Evolutionary conservation across 2,888 invertebrate genomes (phyloP), one percentile per base, ranked within the genome.

Genomic region (Phrixothrix hirtus): DNA sequence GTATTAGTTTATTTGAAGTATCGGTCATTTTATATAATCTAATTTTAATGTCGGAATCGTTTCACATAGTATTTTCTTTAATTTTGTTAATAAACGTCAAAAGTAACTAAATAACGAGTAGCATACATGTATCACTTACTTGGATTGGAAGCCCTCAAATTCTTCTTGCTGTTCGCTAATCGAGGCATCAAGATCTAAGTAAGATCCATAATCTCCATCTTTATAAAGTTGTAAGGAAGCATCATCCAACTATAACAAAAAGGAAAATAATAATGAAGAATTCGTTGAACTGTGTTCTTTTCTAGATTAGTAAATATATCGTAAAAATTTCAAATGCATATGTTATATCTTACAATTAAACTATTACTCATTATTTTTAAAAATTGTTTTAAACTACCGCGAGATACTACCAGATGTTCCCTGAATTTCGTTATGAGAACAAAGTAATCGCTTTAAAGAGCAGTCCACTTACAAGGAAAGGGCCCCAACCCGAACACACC

Each of bases 121-220:
- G 12, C 2, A 16, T 25, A 21, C 12, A 13, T n/a, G 7, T 26
- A 38, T 21, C 56, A 80, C 87, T 86, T 78, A 96, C 95, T 89
- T 95, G 72, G 91, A 87, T 74, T 92, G 89, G 70, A 99, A 89
- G 61, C 94, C 94, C 76, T 98, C 97, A 71, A 98, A 87, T 75
- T 99, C 98, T 72, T 99, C 98, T 61, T 92, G 88, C 75, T 99
- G 98, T 76, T 99, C 98, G 67, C 89, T 91, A 67, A 99, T 86
- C 53, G 96, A 93, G 45, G 95, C 91, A 75, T 99, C 98, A 77
- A 96, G 83, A 79, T 99, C 98, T 78, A 99, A 82, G 78, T 98
- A 98, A 46, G 94, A 89, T 42, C 96, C 95, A 77, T 93, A 95
- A 78, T 99, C 98, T 54, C 95, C 95, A 78, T 95, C 94, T 79